Evolutionary conservation across 2,888 invertebrate genomes (phyloP).

Genomic region (Fragum whitleyi): DNA sequence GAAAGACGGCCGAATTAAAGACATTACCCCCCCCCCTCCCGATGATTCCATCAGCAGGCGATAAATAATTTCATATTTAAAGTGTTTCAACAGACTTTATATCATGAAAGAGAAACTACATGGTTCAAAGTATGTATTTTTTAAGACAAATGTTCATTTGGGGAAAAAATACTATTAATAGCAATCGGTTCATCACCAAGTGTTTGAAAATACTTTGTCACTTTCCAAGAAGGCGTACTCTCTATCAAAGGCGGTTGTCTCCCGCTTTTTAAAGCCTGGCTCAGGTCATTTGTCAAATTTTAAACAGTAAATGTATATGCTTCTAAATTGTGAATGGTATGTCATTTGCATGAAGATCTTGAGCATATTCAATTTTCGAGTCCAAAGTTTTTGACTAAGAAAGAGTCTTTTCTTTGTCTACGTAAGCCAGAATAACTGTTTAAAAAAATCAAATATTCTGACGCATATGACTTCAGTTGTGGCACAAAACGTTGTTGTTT

Average conservation of each 20-base stretch:
- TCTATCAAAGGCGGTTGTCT: not conserved
- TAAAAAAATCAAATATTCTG: not conserved
- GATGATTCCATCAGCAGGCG: no score
- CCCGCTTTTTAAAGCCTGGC: no score
- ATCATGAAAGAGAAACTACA: slow-evolving; percentile 57
- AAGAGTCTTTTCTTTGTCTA: not conserved
- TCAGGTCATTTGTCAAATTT: no score
- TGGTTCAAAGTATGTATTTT: slow-evolving; percentile 26
- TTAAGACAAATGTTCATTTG: not conserved
- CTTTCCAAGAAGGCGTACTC: not conserved
- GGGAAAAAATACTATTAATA: not conserved
- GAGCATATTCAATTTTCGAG: not conserved
- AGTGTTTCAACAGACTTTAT: slow-evolving; percentile 54
- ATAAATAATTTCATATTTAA: slow-evolving; percentile 52
- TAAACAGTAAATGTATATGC: no score
- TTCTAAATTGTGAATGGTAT: no score
- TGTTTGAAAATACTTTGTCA: not conserved
- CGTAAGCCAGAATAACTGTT: not conserved
- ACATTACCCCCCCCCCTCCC: no score
- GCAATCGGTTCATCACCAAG: not conserved
- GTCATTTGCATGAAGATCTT: not conserved
- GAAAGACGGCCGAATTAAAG: no score
- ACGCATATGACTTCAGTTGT: not conserved
- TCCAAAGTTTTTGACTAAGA: not conserved
- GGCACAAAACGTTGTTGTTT: not conserved